Percentiles rank a stretch among this genome's conserved stretches.
Evolutionary conservation across 2,888 invertebrate species (phyloP).

Genomic region (Agrilus cyanescens): DNA sequence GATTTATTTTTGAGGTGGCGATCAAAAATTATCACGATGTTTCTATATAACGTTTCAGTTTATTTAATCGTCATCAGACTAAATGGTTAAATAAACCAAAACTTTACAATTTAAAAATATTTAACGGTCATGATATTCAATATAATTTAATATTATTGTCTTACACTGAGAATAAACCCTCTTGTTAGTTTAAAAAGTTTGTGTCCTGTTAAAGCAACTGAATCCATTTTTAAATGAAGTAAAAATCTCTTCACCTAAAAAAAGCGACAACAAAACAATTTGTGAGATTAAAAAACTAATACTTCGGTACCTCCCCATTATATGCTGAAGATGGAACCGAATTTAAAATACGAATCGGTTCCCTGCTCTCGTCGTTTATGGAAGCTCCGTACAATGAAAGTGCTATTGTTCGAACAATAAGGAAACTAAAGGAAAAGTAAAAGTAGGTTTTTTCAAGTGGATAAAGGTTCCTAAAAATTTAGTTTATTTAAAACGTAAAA

Average conservation of each 20-base stretch:
- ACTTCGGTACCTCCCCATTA: constrained; percentile 46
- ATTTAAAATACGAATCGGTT: constrained; percentile 38
- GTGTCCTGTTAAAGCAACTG: constrained; percentile 8
- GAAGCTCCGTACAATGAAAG: constrained; percentile 26
- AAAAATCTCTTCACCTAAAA: constrained; percentile 8
- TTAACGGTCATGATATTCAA: too few relatives aligned
- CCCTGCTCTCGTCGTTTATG: constrained; percentile 30
- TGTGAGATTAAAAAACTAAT: neutral
- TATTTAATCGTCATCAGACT: too few relatives aligned
- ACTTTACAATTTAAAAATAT: too few relatives aligned
- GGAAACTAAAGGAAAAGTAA: constrained; percentile 50
- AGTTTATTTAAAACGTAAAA: constrained; percentile 1
- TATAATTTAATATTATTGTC: neutral
- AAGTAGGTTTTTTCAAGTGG: constrained; percentile 44
- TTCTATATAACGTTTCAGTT: too few relatives aligned
- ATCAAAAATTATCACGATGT: too few relatives aligned
- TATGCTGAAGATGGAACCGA: constrained; percentile 51
- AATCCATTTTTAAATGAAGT: constrained; percentile 6
- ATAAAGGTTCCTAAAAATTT: constrained; percentile 25
- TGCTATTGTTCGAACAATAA: constrained; percentile 46
- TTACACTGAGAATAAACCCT: constrained; percentile 9
- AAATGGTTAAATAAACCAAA: too few relatives aligned
- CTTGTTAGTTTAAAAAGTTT: constrained; percentile 11
- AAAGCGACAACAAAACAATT: neutral
- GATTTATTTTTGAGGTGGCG: too few relatives aligned